phyloP scores from a whole-genome alignment of 1,140 invertebrate species.

The Drosophila littoralis region DNA sequence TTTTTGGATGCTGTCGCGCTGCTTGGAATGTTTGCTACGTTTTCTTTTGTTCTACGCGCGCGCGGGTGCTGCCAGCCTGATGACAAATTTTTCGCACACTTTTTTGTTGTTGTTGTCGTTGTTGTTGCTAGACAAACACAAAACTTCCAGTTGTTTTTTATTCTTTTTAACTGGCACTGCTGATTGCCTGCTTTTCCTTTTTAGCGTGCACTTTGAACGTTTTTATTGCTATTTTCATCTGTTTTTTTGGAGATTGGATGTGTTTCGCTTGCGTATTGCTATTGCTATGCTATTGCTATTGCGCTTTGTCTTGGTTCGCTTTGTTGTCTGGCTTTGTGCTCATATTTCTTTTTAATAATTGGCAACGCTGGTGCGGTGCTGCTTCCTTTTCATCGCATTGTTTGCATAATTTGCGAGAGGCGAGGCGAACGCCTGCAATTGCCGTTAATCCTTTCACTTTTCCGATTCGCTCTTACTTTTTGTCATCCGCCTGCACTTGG shows the following conservation, averaged over 20 bases:
- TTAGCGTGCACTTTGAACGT: slow-evolving; percentile 25
- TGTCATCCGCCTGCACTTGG: slow-evolving; percentile 3
- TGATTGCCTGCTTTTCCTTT: slow-evolving; percentile 37
- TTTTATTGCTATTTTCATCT: slow-evolving; percentile 30
- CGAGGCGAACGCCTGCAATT: slow-evolving; percentile 6
- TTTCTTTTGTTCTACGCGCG: slow-evolving; percentile 70
- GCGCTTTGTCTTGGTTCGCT: slow-evolving; percentile 26
- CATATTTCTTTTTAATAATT: slow-evolving; percentile 43
- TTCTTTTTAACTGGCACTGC: slow-evolving; percentile 37
- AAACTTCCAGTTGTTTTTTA: slow-evolving; percentile 51
- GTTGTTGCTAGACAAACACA: slow-evolving; percentile 50
- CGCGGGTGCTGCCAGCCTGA: slow-evolving; percentile 49
- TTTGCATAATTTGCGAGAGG: slow-evolving; percentile 42
- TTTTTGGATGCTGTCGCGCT: slow-evolving; percentile 27
- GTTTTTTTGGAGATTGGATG: slow-evolving; percentile 71
- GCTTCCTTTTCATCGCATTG: slow-evolving; percentile 16
- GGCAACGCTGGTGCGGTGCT: slow-evolving; percentile 20
- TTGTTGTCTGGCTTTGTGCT: slow-evolving; percentile 47
- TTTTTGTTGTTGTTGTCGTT: slow-evolving; percentile 37
- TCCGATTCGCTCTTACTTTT: slow-evolving; percentile 22
- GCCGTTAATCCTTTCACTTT: slow-evolving; percentile 39
- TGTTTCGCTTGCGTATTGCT: slow-evolving; percentile 29
- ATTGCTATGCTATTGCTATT: slow-evolving; percentile 34
- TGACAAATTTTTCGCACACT: slow-evolving; percentile 67
- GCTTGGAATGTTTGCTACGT: slow-evolving; percentile 43